phyloP scores from a whole-genome alignment of 2,888 invertebrate genomes.

The Drosophila dives region DNA sequence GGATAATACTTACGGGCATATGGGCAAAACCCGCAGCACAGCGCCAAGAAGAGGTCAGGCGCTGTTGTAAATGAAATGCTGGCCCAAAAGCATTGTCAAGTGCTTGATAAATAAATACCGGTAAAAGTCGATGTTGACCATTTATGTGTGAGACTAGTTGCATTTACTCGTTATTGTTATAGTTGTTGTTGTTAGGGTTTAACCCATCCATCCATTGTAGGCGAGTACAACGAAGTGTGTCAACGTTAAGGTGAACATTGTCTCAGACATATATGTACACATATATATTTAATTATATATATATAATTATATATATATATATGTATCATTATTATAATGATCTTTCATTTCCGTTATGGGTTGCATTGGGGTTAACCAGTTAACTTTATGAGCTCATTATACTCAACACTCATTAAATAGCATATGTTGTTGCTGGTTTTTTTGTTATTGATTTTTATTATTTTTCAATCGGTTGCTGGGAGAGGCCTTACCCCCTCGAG shows the following conservation, averaged over 20 bases:
- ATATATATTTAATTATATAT: not conserved
- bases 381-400: constrained; percentile 43
- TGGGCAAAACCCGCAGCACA: constrained; percentile 46
- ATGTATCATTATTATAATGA: constrained; percentile 24
- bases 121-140: constrained; percentile 57
- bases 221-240: constrained; percentile 35
- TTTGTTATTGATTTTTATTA: constrained; percentile 1
- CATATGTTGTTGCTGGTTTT: not conserved
- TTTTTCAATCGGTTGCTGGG: constrained; percentile 39
- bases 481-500: constrained; percentile 44
- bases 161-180: constrained; percentile 3
- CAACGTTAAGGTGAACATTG: constrained; percentile 43
- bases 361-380: constrained; percentile 36
- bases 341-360: constrained; percentile 48
- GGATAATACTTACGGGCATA: constrained; percentile 11
- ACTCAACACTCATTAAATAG: not conserved
- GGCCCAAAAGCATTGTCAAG: constrained; percentile 44
- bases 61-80: constrained; percentile 35
- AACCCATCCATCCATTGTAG: constrained; percentile 40
- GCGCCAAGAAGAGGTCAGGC: constrained; percentile 48
- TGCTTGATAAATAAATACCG: constrained; percentile 50
- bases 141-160: constrained; percentile 30
- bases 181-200: constrained; percentile 35
- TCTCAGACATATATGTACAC: constrained; percentile 5
- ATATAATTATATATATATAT: not conserved